These are phyloP conservation scores for Umimayanthus kanabou DNA, from an alignment of 92 coral and sea anemone species.

Conservation along the genomic window DNA sequence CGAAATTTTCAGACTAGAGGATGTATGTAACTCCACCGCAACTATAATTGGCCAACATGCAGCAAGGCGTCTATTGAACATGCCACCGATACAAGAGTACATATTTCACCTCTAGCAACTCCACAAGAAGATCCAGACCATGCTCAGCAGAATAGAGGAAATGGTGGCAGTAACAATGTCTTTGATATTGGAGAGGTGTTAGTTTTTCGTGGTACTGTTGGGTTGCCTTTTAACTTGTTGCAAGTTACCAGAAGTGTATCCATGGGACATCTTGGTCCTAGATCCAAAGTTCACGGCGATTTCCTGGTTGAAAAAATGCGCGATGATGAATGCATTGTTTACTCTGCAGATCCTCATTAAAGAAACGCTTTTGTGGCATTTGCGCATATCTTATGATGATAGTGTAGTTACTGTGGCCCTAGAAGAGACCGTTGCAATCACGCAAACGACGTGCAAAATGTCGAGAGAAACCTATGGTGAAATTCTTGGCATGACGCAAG, in stretches of 20 bases:
- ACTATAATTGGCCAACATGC: constrained; percentile 44
- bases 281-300: constrained; percentile 52
- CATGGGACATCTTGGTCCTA: constrained; percentile 49
- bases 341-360: constrained; percentile 29
- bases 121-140: constrained; percentile 37
- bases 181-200: constrained; percentile 50
- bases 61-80: constrained; percentile 32
- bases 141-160: constrained; percentile 33
- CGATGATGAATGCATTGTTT: constrained; percentile 23
- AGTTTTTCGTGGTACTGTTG: constrained; percentile 57
- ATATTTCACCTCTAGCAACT: constrained; percentile 35
- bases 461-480: constrained; percentile 24
- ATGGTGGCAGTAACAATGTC: constrained; percentile 37
- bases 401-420: constrained; percentile 43
- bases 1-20: constrained; percentile 43
- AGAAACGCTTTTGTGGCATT: constrained; percentile 47
- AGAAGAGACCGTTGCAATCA: constrained; percentile 29
- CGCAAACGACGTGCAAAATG: constrained; percentile 27
- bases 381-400: constrained; percentile 44
- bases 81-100: constrained; percentile 41
- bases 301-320: background rate
- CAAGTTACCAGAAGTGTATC: constrained; percentile 51
- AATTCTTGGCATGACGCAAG: constrained; percentile 29
- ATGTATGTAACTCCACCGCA: constrained; percentile 30
- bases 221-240: constrained; percentile 51